Percentiles rank a stretch among this genome's conserved stretches.
Conservation (phyloP, 2,113 vertebrate genomes). For the Boulengeromyrus knoepffleri region DNA sequence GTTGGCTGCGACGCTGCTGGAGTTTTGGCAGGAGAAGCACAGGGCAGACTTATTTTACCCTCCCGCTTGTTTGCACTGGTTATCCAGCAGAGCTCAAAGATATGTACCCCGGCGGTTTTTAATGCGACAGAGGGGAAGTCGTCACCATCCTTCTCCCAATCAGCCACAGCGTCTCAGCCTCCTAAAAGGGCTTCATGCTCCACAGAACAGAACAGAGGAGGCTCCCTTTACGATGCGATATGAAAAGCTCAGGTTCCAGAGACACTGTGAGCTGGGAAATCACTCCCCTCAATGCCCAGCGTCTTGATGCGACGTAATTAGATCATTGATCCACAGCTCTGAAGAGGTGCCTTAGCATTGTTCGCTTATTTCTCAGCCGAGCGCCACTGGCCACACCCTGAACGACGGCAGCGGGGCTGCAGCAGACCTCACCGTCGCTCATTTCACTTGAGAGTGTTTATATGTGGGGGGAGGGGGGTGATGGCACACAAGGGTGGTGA, state of each 20-base stretch:
- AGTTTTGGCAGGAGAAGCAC: not conserved
- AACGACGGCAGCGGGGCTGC: not conserved
- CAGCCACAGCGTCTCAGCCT: not conserved
- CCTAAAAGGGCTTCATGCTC: not conserved
- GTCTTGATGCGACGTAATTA: not conserved
- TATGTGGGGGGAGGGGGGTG: not conserved
- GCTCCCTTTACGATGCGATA: not conserved
- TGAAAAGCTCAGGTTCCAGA: not conserved
- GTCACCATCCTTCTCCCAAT: not conserved
- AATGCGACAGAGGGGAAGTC: not conserved
- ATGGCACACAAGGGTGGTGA: not conserved
- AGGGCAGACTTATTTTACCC: not conserved
- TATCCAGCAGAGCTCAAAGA: not conserved
- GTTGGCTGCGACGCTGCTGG: not conserved
- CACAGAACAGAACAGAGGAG: not conserved
- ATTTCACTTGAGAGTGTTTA: not conserved
- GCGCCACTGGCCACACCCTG: too few species aligned
- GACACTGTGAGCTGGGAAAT: not conserved
- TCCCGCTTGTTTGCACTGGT: not conserved
- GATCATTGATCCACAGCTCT: not conserved
- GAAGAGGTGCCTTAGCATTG: not conserved
- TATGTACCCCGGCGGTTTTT: not conserved
- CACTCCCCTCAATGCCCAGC: not conserved
- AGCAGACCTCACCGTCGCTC: too few species aligned
- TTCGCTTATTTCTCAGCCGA: not conserved